Evolutionary conservation across 2,113 vertebrate genomes (phyloP).

Genomic region (Zosterops borbonicus): DNA sequence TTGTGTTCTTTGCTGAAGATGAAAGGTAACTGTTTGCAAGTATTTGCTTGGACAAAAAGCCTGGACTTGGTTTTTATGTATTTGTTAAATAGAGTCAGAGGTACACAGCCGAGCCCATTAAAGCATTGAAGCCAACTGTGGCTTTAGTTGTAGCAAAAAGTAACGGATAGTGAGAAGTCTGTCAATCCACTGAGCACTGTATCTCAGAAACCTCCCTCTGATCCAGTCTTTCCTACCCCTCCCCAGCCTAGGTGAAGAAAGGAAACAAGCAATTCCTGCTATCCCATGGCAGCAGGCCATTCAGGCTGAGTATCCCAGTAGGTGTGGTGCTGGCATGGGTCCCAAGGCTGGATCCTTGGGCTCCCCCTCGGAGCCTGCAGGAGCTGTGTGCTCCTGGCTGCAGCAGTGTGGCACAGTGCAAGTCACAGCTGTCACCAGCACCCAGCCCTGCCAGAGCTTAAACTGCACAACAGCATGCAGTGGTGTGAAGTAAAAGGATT

Average conservation of each 20-base stretch:
- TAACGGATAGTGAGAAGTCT: background rate
- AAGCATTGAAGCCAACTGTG: background rate
- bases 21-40: conserved; percentile 75
- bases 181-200: background rate
- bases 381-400: fast-evolving
- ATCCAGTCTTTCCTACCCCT: background rate
- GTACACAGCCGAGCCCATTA: background rate
- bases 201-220: background rate
- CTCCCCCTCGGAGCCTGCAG: background rate
- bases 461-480: background rate
- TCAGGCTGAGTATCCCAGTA: background rate
- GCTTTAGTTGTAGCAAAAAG: background rate
- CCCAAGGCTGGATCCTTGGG: background rate
- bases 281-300: background rate
- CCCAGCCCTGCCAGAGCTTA: background rate
- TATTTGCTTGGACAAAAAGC: background rate
- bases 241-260: background rate
- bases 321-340: background rate
- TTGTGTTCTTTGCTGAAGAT: conserved; percentile 78
- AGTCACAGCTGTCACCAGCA: background rate
- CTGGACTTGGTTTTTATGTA: background rate
- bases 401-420: fast-evolving
- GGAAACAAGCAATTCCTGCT: background rate
- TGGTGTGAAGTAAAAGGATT: background rate
- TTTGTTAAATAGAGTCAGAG: background rate